Percentiles rank a stretch among this genome's conserved stretches.
These are phyloP conservation scores for Uromys caudimaculatus DNA, from an alignment of 2,797 vertebrate genomes.

Conservation along the genomic window DNA sequence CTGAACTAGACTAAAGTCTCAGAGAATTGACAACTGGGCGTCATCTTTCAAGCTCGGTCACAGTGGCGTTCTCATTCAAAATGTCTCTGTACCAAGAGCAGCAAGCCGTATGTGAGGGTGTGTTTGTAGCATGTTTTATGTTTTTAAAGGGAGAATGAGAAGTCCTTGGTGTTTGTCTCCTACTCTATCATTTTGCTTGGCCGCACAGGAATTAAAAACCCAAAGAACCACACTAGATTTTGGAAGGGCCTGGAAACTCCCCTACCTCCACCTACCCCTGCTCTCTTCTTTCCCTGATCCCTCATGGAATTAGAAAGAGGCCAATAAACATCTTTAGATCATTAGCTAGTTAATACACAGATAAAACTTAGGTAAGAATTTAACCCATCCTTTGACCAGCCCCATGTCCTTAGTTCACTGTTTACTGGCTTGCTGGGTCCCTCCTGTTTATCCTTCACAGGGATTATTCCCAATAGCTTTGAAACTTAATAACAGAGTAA, in stretches of 20 bases:
- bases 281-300: neutral
- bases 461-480: neutral
- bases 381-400: neutral
- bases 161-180: neutral
- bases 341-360: conserved; percentile 7
- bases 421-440: neutral
- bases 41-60: neutral
- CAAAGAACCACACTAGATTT: conserved; percentile 13
- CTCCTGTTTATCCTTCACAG: neutral
- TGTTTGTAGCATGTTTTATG: neutral
- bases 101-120: neutral
- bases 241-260: neutral
- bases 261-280: neutral
- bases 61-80: conserved; percentile 13
- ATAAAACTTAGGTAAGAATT: neutral
- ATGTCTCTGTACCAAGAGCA: neutral
- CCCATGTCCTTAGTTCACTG: neutral
- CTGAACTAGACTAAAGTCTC: conserved; percentile 13
- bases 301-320: neutral
- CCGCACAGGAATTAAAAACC: conserved; percentile 20
- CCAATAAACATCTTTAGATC: neutral
- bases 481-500: neutral
- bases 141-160: neutral
- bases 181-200: neutral
- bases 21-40: neutral